Evolutionary conservation across 1,140 invertebrate species (phyloP), one percentile per base, ranked within the genome.

Genomic region (Drosophila orosa): DNA sequence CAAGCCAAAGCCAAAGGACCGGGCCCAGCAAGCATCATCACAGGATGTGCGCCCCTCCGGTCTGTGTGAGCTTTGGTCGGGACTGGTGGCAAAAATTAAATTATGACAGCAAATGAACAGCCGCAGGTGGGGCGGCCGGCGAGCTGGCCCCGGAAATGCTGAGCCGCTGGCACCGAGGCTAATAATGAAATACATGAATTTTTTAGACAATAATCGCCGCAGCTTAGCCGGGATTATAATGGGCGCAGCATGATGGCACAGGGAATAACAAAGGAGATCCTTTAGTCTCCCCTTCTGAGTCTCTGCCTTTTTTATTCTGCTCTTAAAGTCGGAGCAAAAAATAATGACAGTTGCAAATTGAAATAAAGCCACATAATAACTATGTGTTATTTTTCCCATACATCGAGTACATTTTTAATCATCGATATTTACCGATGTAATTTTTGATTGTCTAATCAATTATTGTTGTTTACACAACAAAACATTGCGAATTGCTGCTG

Each of bases 101-200:
- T 87, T 87, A 87, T 87, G 83, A 76, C 84, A 83, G 80, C 79
- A 87, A 87, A 87, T 89, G 84, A 87, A 83, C 83, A 82, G 60
- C 45, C 83, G 71, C 68, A 67, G 61, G 66, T 72, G 69, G 76
- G 58, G 60, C 27, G 25, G 55, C 29, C 24, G 45, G 25, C 29
- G 63, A 55, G 60, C 55, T 58, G 59, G 56, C 75, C 83, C 78
- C 83, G 83, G 84, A 87, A 69, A 77, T 61, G 48, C 72, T 62
- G 63, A 62, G 76, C 63, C 63, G 39, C 47, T 47, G 79, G 74
- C 59, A 60, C 52, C 35, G 58, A 27, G 74, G 60, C 80, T 89
- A 89, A 89, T 89, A 89, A 87, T 87, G 83, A 87, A 89, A 87
- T 89, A 87, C 84, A 87, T 87, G 83, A 87, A 87, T 87, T 83